Conservation (phyloP, 2,113 vertebrate species). For the Apteryx owenii region DNA sequence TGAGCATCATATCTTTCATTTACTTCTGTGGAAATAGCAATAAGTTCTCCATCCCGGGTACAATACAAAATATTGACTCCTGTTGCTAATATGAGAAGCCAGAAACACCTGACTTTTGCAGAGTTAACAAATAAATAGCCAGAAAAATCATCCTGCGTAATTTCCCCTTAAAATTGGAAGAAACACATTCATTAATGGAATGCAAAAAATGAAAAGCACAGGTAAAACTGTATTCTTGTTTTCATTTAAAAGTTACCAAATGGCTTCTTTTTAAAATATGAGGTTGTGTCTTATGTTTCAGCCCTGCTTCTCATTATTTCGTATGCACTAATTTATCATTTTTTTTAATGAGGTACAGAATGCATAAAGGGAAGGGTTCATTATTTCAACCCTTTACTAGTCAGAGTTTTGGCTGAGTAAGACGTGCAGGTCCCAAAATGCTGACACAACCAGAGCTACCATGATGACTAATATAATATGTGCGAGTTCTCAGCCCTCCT, state of each 20-base stretch:
- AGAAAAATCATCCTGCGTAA: neutral
- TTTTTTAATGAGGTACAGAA: neutral
- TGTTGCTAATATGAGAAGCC: neutral
- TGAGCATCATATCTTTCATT: neutral
- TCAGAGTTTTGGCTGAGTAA: constrained; percentile 45
- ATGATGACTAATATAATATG: constrained; percentile 61
- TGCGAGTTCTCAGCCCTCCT: constrained; percentile 61
- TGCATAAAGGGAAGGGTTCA: neutral
- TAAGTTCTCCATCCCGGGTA: neutral
- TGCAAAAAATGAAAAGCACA: neutral
- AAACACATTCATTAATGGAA: neutral
- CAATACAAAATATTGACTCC: neutral
- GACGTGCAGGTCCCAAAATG: constrained; percentile 27
- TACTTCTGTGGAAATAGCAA: neutral
- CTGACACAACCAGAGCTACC: constrained; percentile 59
- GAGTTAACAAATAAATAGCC: neutral
- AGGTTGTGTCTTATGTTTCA: neutral
- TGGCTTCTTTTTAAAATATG: neutral
- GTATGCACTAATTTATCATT: neutral
- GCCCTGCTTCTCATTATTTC: neutral
- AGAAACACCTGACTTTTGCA: neutral
- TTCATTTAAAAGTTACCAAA: neutral
- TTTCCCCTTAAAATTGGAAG: neutral
- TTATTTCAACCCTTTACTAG: neutral
- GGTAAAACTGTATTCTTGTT: neutral